Percentiles rank a stretch among this genome's conserved stretches.
Conservation (phyloP, 1,140 invertebrate species). For the Drosophila arawakana region DNA sequence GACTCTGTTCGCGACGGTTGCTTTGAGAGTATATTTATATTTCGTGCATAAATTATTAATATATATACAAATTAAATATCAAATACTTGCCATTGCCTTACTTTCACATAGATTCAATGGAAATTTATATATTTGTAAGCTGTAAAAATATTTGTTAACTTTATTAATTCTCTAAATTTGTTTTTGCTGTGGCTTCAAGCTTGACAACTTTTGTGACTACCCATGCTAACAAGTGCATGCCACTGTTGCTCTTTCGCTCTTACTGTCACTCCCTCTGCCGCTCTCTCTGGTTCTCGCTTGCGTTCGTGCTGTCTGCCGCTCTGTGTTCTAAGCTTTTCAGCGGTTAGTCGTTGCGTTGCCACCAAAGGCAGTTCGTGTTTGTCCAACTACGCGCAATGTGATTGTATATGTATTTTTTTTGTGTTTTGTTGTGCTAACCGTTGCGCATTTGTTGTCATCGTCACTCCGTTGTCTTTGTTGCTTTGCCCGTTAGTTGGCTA, state of each 20-base stretch:
- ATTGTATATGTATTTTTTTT: not conserved
- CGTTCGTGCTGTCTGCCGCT: slow-evolving; percentile 18
- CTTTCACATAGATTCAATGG: too few relatives aligned
- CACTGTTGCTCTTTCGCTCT: not conserved
- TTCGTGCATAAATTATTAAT: too few relatives aligned
- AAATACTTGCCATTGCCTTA: too few relatives aligned
- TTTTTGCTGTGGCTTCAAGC: not conserved
- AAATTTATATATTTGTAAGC: too few relatives aligned
- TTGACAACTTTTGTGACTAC: not conserved
- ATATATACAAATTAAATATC: too few relatives aligned
- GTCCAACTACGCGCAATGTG: slow-evolving; percentile 38
- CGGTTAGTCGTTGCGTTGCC: slow-evolving; percentile 22
- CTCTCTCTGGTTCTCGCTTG: not conserved
- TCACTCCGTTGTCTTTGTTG: not conserved
- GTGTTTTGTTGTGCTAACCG: not conserved
- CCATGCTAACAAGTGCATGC: not conserved
- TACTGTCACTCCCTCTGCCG: slow-evolving; percentile 7
- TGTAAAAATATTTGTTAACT: too few relatives aligned
- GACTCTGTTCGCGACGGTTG: not conserved
- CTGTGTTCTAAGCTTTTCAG: slow-evolving; percentile 50
- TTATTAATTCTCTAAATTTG: not conserved
- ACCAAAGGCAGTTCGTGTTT: slow-evolving; percentile 54
- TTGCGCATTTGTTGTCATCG: slow-evolving; percentile 17
- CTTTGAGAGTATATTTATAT: not conserved
- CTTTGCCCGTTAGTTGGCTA: not conserved